Base-by-base conservation (phyloP, 2,113 vertebrate genomes). In the Dipodomys spectabilis region DNA sequence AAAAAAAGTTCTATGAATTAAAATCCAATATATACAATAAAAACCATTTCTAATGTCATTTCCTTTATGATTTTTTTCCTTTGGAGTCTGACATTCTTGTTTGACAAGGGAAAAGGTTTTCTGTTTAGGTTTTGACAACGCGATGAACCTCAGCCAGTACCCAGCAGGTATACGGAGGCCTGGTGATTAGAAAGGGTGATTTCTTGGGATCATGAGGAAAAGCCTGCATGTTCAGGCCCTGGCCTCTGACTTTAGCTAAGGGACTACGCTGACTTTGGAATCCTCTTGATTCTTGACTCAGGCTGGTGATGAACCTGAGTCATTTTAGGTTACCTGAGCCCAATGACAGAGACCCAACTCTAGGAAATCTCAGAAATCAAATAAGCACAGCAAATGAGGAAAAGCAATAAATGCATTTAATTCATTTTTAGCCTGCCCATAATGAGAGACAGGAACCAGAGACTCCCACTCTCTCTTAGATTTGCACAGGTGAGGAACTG, bases 241-340 rank as follows among this genome's bases (percentile, higher is more conserved):
- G 35, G 44, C 67, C 35, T 72, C 89, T 67, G 49, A 71, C 68
- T 87, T 6, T 22, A 39, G 69, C 4, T 69, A 28, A 27, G 25
- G 1, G 2, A 77, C 7, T 19, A 68, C 6, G 53, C 30, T 71
- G 12, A 19, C n/a, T 0, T 0, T 49, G 49, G 20, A 45, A 71
- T 18, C 20, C 30, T 0, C 60, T 15, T 35, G 60, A 35, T 83
- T 23, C 45, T 6, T 3, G 6, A 30, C 22, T 4, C 19, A 35
- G n/a, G 1, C 5, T 6, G 9, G 10, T 7, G 0, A 12, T 15
- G 1, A 18, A 16, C n/a, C 80, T 5, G 1, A 1, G 44, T 16
- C 8, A 28, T 1, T 6, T 6, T 12, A 28, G 11, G 35, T 75
- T 64, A n/a, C 28, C 27, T 45, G 28, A 64, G 71, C 5, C 35